Conservation (phyloP, 2,797 vertebrate species). For the Platyrinchus mystaceus region DNA sequence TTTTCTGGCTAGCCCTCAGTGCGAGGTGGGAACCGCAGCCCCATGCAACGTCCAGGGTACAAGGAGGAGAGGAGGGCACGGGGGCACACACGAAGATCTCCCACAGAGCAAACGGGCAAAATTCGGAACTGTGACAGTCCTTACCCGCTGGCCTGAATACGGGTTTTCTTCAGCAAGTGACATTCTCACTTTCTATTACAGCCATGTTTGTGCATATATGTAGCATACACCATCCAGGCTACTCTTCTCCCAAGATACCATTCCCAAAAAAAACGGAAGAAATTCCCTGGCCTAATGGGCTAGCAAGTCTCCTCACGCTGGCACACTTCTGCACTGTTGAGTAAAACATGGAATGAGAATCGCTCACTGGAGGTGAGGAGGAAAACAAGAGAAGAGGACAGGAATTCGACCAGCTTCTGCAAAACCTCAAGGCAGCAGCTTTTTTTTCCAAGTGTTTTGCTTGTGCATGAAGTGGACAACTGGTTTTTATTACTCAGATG, state of each 20-base stretch:
- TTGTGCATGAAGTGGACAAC: not conserved
- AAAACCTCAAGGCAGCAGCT: not conserved
- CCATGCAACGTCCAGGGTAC: not conserved
- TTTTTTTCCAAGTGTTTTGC: not conserved
- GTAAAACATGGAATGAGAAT: not conserved
- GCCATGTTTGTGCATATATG: fast-evolving
- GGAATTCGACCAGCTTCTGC: not conserved
- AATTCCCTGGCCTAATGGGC: not conserved
- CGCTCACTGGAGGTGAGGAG: not conserved
- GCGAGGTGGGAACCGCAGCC: not conserved
- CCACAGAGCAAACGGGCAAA: not conserved
- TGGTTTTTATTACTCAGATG: conserved; percentile 1
- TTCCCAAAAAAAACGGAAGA: not conserved
- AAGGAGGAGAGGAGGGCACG: not conserved
- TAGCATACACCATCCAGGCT: not conserved
- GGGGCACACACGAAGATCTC: not conserved
- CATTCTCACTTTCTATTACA: not conserved
- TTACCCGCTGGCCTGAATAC: not conserved
- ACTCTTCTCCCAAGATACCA: not conserved
- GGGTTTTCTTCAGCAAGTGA: not conserved
- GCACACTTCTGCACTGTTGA: not conserved
- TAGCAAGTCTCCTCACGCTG: not conserved
- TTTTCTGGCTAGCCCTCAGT: not conserved
- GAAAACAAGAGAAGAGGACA: not conserved
- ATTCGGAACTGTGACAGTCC: not conserved